Evolutionary conservation across 2,888 invertebrate genomes (phyloP).

Genomic region (Leucoma salicis): DNA sequence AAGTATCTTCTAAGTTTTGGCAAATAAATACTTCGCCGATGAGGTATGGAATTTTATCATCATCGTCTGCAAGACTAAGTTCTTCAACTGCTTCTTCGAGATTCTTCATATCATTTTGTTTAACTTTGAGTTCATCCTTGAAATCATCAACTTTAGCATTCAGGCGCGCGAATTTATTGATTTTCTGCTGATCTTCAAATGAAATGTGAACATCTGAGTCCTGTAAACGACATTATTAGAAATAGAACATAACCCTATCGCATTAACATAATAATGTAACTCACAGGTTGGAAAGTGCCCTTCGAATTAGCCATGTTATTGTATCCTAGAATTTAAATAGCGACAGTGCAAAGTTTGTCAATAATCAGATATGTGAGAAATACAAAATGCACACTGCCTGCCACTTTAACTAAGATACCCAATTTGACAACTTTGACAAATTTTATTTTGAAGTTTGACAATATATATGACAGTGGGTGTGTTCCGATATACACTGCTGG

Average conservation of each 20-base stretch:
- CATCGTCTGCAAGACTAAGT: conserved; percentile 89
- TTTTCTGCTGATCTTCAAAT: conserved; percentile 98
- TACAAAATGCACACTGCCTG: too few species aligned
- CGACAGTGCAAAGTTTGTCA: too few species aligned
- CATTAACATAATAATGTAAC: conserved; percentile 22
- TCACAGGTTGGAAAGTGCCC: conserved; percentile 88
- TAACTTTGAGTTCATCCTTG: conserved; percentile 92
- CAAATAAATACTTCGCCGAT: conserved; percentile 95
- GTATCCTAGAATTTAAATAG: not conserved
- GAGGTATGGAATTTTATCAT: conserved; percentile 89
- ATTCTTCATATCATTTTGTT: conserved; percentile 95
- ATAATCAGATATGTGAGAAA: too few species aligned
- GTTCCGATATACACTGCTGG: too few species aligned
- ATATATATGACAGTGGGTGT: too few species aligned
- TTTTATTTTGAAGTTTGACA: too few species aligned
- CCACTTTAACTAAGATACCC: too few species aligned
- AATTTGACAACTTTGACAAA: too few species aligned
- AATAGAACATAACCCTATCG: conserved; percentile 18
- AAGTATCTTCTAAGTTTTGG: conserved; percentile 88
- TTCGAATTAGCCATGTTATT: conserved; percentile 73
- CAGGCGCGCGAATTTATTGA: conserved; percentile 96
- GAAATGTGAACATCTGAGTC: conserved; percentile 97
- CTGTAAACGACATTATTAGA: conserved; percentile 55
- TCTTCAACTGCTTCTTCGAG: conserved; percentile 96
- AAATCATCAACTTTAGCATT: conserved; percentile 96